These are phyloP conservation scores for Sebastes aleutianus DNA, from an alignment of 2,797 vertebrate genomes.

Conservation along the genomic window DNA sequence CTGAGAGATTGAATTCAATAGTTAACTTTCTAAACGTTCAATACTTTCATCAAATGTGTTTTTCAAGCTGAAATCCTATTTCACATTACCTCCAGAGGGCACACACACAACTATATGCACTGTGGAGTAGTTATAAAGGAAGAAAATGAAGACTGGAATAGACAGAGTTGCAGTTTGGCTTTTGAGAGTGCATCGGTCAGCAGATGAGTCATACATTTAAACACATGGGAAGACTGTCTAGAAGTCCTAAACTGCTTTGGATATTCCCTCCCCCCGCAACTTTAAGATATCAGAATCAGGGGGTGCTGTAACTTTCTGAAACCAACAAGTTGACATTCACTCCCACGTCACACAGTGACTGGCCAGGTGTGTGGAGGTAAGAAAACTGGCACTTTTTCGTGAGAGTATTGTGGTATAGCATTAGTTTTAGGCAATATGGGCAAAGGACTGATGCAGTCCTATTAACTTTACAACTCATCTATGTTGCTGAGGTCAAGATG, in stretches of 20 bases:
- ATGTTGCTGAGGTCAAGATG: neutral
- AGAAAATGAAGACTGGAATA: neutral
- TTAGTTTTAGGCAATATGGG: neutral
- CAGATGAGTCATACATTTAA: constrained; percentile 1
- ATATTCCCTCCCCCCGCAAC: neutral
- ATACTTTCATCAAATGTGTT: constrained; percentile 11
- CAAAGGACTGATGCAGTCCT: neutral
- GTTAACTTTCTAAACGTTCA: neutral
- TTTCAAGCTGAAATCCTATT: constrained; percentile 8
- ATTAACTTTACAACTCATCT: neutral
- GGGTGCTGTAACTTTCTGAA: neutral
- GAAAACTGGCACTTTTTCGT: neutral
- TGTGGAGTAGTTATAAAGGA: neutral
- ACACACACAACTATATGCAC: neutral
- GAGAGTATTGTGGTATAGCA: neutral
- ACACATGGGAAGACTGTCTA: constrained; percentile 17
- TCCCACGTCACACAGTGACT: neutral
- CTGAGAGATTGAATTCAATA: neutral
- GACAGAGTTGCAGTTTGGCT: constrained; percentile 20
- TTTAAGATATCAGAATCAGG: neutral
- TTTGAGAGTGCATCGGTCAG: constrained; percentile 15
- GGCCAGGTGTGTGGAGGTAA: neutral
- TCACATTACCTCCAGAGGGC: neutral
- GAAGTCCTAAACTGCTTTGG: neutral
- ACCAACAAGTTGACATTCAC: neutral